phyloP scores from a whole-genome alignment of 2,113 vertebrate genomes.

The Pseudorhombus dupliciocellatus region DNA sequence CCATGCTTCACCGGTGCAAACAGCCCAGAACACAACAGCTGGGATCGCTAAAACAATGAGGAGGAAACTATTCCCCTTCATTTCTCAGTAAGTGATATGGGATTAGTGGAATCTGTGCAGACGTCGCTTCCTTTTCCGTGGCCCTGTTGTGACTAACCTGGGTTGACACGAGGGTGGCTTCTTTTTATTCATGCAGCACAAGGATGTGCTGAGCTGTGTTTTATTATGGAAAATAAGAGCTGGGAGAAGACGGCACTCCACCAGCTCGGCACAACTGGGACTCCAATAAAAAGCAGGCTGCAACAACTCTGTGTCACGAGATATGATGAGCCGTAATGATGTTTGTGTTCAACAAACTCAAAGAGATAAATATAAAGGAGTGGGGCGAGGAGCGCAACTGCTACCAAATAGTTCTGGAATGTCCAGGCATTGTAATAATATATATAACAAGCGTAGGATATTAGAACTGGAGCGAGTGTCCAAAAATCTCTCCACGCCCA shows the following conservation, averaged over 20 bases:
- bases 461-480: not conserved
- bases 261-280: constrained; percentile 54
- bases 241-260: constrained; percentile 52
- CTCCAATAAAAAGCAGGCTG: constrained; percentile 57
- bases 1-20: constrained; percentile 14
- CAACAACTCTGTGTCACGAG: constrained; percentile 53
- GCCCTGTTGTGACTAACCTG: constrained; percentile 49
- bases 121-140: constrained; percentile 1
- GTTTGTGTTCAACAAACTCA: constrained; percentile 62
- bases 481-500: not conserved
- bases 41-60: constrained; percentile 33
- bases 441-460: no score
- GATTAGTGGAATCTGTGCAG: constrained; percentile 33
- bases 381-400: constrained; percentile 30
- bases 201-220: constrained; percentile 72
- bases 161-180: constrained; percentile 46
- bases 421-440: no score
- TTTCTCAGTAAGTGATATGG: constrained; percentile 32
- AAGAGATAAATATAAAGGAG: constrained; percentile 55
- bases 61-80: constrained; percentile 15
- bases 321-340: constrained; percentile 68
- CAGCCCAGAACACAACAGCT: constrained; percentile 28
- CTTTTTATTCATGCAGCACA: constrained; percentile 62
- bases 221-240: constrained; percentile 76
- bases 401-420: constrained; percentile 24